Evolutionary conservation across 2,888 invertebrate genomes (phyloP), one percentile per base, ranked within the genome.

Genomic region (Hypomecis atomaria): DNA sequence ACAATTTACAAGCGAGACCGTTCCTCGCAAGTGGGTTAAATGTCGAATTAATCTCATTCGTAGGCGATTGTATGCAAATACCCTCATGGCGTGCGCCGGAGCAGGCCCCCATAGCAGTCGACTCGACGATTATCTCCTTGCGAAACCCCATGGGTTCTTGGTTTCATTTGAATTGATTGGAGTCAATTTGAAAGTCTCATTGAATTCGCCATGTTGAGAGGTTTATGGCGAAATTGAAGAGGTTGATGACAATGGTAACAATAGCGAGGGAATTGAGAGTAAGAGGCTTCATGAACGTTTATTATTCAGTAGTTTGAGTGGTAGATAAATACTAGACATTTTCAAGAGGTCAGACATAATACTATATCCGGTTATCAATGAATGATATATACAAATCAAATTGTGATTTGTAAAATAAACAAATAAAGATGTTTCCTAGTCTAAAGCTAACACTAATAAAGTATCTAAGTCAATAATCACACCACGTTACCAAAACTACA

Each of bases 1-100:
- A 67, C 71, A 70, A 69, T 67, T 67, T 72, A 70, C 59, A 73
- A 72, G 71, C 67, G 65, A 59, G 60, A 33, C 60, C 53, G 42
- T 67, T 60, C 56, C 50, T 70, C 65, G 62, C 71, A 85, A 84
- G 73, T 84, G 73, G 82, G 84, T 82, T 80, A 82, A 71, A 67
- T 70, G 73, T 70, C 67, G 78, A 82, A 81, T 83, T 79, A 82
- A 81, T 83, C 77, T 77, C 67, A 65, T 73, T 76, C 42, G 69
- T 73, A 62, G 66, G 60, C 78, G 78, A 86, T 87, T 87, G 84
- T 84, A 88, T 86, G 87, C 76, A 81, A 89, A 89, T 87, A 78
- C 89, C 89, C 89, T 88, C 87, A 90, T 89, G 74, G 74, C 76
- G 77, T 79, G 82, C 80, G 79, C 75, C 67, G 49, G 77, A 80